Percentiles rank a stretch among this genome's conserved stretches.
Evolutionary conservation across 2,113 vertebrate genomes (phyloP).

Genomic region (Cathartes aura): DNA sequence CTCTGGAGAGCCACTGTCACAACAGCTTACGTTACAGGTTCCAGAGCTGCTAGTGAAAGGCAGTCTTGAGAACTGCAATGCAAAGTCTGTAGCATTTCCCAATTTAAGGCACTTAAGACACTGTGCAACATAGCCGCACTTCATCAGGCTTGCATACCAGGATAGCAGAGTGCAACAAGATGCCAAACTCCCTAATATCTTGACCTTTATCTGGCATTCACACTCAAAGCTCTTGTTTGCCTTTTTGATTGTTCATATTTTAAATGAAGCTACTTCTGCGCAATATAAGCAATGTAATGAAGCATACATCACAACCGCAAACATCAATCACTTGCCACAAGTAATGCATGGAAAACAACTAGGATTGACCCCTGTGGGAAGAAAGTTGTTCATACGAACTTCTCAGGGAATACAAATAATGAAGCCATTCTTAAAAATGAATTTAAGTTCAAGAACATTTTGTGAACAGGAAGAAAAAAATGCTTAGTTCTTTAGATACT

Average conservation of each 20-base stretch:
- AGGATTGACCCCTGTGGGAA: not conserved
- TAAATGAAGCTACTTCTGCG: not conserved
- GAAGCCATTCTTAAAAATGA: not conserved
- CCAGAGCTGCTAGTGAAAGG: not conserved
- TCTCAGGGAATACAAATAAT: not conserved
- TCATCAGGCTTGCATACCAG: not conserved
- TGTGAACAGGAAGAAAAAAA: not conserved
- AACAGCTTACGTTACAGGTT: not conserved
- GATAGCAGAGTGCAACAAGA: not conserved
- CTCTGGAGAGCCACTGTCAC: not conserved
- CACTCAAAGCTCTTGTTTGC: not conserved
- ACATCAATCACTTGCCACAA: not conserved
- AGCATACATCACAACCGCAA: not conserved
- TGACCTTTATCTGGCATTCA: not conserved
- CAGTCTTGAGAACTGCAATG: not conserved
- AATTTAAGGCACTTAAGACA: not conserved
- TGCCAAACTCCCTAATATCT: not conserved
- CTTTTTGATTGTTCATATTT: not conserved
- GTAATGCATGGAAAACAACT: not conserved
- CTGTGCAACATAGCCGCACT: not conserved
- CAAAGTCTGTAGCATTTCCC: not conserved
- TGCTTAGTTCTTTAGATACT: not conserved
- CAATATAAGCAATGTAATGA: not conserved
- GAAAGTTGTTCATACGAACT: not conserved
- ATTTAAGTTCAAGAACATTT: not conserved